Percentiles rank a stretch among this genome's conserved stretches.
Evolutionary conservation across 1,140 invertebrate species (phyloP).

Genomic region (Drosophila subobscura): DNA sequence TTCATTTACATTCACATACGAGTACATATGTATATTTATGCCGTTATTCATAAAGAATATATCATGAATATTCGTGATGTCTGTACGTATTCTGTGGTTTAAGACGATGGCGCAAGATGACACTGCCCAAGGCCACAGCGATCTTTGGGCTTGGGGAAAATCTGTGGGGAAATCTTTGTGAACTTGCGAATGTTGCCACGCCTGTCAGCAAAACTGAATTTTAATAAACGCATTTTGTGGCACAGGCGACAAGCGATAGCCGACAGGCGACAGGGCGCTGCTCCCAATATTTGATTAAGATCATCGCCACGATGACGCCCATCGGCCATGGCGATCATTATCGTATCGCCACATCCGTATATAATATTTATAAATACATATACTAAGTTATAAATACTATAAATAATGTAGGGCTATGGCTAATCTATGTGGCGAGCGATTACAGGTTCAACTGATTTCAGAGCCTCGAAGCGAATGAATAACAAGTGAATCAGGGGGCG

Average conservation of each 20-base stretch:
- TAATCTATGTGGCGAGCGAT: conserved; percentile 38
- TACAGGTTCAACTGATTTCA: conserved; percentile 30
- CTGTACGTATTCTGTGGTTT: neutral
- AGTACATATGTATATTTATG: conserved; percentile 1
- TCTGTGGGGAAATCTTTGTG: conserved; percentile 14
- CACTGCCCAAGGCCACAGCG: conserved; percentile 67
- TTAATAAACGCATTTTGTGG: conserved; percentile 70
- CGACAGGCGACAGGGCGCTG: conserved; percentile 48
- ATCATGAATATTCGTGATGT: too few species aligned
- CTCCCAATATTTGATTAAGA: conserved; percentile 66
- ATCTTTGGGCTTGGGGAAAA: conserved; percentile 2
- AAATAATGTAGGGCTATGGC: conserved; percentile 32
- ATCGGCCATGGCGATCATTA: conserved; percentile 54
- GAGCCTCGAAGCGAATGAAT: too few species aligned
- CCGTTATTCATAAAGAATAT: too few species aligned
- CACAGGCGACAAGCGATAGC: conserved; percentile 31
- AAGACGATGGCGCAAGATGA: conserved; percentile 29
- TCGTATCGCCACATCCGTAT: conserved; percentile 36
- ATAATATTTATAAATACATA: conserved; percentile 14
- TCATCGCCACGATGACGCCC: conserved; percentile 38
- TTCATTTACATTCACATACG: conserved; percentile 25
- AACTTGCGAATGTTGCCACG: conserved; percentile 10
- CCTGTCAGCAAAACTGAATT: conserved; percentile 59
- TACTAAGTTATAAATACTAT: neutral
- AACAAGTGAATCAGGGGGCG: too few species aligned